These are phyloP conservation scores for Lanius ludovicianus DNA, from an alignment of 2,113 vertebrate species.

Conservation along the genomic window DNA sequence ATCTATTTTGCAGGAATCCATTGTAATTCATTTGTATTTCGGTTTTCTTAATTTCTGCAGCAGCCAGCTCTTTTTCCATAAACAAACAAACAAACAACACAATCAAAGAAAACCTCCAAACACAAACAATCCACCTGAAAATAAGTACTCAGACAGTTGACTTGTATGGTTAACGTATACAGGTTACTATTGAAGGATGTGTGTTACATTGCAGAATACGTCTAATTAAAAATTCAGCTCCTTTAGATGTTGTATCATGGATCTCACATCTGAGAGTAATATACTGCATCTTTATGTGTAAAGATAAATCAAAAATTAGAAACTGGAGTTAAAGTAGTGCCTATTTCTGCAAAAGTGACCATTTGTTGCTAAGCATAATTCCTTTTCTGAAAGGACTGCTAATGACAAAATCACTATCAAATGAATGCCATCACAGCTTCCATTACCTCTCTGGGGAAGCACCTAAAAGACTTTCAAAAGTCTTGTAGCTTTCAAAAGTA, in stretches of 20 bases:
- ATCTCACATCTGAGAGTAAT: background rate
- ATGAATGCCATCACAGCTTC: background rate
- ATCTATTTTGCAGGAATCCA: background rate
- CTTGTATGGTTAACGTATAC: background rate
- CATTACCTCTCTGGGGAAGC: background rate
- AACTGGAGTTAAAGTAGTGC: background rate
- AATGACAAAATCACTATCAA: background rate
- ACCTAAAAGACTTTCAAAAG: background rate
- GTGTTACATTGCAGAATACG: background rate
- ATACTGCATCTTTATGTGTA: background rate
- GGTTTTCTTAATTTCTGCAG: background rate
- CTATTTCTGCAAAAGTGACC: background rate
- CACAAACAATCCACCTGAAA: background rate
- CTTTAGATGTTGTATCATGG: background rate
- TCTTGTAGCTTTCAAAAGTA: too few relatives aligned
- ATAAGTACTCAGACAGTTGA: background rate
- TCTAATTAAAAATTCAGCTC: background rate
- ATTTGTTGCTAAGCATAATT: background rate
- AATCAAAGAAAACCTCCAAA: background rate
- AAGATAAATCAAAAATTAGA: constrained; percentile 1
- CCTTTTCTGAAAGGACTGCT: background rate
- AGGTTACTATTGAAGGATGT: background rate
- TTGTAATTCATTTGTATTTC: background rate
- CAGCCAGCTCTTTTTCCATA: background rate
- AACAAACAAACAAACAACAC: background rate